A percentile compares a stretch with the other conserved stretches of the same genome.
Evolutionary conservation across 2,113 vertebrate genomes (phyloP).

Genomic region (Tachysurus vachellii): DNA sequence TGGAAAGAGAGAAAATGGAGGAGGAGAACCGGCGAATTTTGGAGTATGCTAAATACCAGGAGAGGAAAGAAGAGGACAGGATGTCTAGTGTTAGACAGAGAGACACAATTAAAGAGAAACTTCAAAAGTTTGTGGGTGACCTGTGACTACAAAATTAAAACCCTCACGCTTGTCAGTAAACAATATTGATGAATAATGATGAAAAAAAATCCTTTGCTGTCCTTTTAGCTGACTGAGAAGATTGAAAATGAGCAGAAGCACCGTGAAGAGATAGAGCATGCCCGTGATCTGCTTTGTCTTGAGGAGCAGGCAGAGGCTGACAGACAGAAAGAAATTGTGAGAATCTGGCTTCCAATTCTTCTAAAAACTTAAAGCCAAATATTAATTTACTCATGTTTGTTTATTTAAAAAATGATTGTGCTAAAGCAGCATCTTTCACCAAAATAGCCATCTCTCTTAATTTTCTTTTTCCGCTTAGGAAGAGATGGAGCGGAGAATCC

Average conservation of each 20-base stretch:
- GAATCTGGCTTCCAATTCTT: constrained; percentile 41
- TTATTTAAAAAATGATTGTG: not conserved
- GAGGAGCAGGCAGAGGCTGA: constrained; percentile 80
- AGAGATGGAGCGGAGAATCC: constrained; percentile 82
- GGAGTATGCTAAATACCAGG: constrained; percentile 78
- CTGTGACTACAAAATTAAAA: not conserved
- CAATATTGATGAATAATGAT: not conserved
- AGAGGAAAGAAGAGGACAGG: constrained; percentile 73
- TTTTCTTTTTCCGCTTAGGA: constrained; percentile 62
- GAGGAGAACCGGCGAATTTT: constrained; percentile 86
- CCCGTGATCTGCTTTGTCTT: constrained; percentile 80
- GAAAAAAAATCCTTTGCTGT: not conserved
- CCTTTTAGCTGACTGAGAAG: constrained; percentile 74
- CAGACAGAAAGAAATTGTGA: constrained; percentile 79
- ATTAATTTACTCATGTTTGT: not conserved
- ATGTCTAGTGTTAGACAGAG: constrained; percentile 75
- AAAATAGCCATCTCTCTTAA: not conserved
- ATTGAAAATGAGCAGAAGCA: constrained; percentile 74
- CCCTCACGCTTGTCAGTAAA: not conserved
- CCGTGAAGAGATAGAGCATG: constrained; percentile 80
- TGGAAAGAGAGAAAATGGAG: constrained; percentile 85
- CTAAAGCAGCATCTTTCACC: not conserved
- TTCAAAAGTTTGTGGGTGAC: constrained; percentile 76
- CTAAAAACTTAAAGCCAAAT: not conserved
- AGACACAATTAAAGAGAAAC: constrained; percentile 78